Base-by-base conservation (phyloP, 1,140 invertebrate species). In the Apis dorsata region DNA sequence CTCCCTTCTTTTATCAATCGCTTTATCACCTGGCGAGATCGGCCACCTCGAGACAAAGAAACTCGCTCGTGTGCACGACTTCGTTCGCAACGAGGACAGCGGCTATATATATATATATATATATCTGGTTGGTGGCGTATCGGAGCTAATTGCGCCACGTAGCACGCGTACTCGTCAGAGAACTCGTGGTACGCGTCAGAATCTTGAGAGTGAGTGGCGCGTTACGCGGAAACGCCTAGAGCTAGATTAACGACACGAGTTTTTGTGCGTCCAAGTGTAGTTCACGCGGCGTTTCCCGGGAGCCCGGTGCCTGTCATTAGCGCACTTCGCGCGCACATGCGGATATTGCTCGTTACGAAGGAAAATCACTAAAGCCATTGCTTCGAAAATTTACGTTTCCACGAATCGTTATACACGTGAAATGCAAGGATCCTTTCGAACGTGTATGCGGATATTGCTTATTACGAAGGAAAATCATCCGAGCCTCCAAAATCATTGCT, bases 111-210 rank as follows among this genome's bases (percentile, higher is more conserved):
- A 2, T 34, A 34, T 34, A 34, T 34, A 34, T 34, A 34, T 34
- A 34, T 55, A 49, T 74, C 19, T 57, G 34, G 57, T 51, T 62
- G 34, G 34, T 34, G 28, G 72, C 51, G 75, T 53, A 55, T 78
- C 63, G 76, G 34, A 24, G 53, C 65, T 78, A 68, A 78, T 68
- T 78, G 63, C 75, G 75, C 49, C 75, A 78, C 63, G 44, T 59
- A 74, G 28, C 60, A n/a, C 34, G 34, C 34, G 34, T 34, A 34
- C 34, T 34, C 34, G 34, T 34, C 34, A 34, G 2, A 34, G 2
- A 34, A 34, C 34, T 34, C 34, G 34, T 3, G 34, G 34, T 34
- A 34, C 13, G 59, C 69, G n/a, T 73, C 78, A 65, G 60, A 53
- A 72, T 34, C 59, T 49, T 13, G 44, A 51, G 55, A 75, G 72